phyloP scores from a whole-genome alignment of 2,888 invertebrate genomes.

The Nebria brevicollis region DNA sequence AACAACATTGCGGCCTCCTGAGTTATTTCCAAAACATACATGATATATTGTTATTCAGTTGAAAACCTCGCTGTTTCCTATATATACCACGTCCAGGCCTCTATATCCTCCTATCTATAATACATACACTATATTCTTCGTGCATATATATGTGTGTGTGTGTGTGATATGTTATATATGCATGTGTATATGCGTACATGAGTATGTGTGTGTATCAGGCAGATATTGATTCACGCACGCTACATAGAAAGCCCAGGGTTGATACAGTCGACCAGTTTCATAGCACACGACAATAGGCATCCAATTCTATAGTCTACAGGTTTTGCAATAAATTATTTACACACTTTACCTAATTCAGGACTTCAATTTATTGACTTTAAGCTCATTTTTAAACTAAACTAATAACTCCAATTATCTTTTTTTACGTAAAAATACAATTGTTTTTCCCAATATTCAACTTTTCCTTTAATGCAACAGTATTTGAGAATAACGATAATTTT shows the following conservation, averaged over 20 bases:
- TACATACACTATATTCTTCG: constrained; percentile 16
- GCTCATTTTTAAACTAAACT: too few species aligned
- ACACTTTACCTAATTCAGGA: neutral
- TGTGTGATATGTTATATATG: constrained; percentile 13
- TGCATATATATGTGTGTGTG: constrained; percentile 19
- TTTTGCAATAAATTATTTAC: neutral
- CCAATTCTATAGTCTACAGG: constrained; percentile 21
- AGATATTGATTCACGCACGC: constrained; percentile 57
- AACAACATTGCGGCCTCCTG: constrained; percentile 6
- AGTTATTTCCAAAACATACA: constrained; percentile 45
- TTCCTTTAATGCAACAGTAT: too few species aligned
- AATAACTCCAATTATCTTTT: too few species aligned
- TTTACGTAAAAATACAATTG: too few species aligned
- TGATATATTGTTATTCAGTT: constrained; percentile 46
- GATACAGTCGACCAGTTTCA: constrained; percentile 54
- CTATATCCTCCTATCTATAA: constrained; percentile 20
- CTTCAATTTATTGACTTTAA: too few species aligned
- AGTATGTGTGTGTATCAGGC: constrained; percentile 52
- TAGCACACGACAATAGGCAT: constrained; percentile 38
- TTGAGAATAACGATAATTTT: too few species aligned
- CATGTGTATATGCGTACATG: constrained; percentile 10
- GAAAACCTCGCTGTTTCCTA: constrained; percentile 42
- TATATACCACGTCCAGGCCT: constrained; percentile 27
- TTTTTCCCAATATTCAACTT: too few species aligned
- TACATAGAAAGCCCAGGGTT: constrained; percentile 53